A percentile compares a stretch with the other conserved stretches of the same genome.
Conservation (phyloP, 1,140 invertebrate species). For the Archivesica marissinica region DNA sequence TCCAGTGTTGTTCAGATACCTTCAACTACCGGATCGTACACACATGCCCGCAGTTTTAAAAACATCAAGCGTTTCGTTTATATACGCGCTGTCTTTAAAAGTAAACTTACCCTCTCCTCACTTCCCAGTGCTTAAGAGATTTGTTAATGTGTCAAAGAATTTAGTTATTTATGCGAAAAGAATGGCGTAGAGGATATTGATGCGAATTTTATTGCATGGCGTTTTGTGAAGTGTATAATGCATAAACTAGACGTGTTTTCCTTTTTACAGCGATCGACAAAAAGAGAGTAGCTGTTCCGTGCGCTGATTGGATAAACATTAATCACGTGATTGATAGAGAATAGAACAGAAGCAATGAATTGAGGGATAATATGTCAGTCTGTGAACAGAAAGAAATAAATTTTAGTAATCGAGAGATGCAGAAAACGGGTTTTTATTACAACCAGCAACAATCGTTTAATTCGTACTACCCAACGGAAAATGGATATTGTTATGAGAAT, state of each 20-base stretch:
- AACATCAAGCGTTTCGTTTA: constrained; percentile 7
- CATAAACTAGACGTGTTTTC: constrained; percentile 55
- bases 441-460: constrained; percentile 53
- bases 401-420: constrained; percentile 68
- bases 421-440: constrained; percentile 68
- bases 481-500: constrained; percentile 65
- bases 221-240: constrained; percentile 53
- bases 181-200: constrained; percentile 53
- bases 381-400: constrained; percentile 70
- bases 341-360: constrained; percentile 60
- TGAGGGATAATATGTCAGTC: constrained; percentile 66
- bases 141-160: constrained; percentile 58
- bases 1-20: neutral
- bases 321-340: constrained; percentile 59
- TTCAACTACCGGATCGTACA: neutral
- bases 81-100: constrained; percentile 26
- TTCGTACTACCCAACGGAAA: constrained; percentile 61
- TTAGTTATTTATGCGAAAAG: constrained; percentile 62
- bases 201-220: constrained; percentile 54
- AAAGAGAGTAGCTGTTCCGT: constrained; percentile 3
- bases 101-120: constrained; percentile 40
- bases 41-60: neutral
- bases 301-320: constrained; percentile 42
- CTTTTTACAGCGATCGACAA: constrained; percentile 61
- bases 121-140: constrained; percentile 62